phyloP scores from a whole-genome alignment of 1,140 invertebrate genomes.

The Diorhabda carinulata region DNA sequence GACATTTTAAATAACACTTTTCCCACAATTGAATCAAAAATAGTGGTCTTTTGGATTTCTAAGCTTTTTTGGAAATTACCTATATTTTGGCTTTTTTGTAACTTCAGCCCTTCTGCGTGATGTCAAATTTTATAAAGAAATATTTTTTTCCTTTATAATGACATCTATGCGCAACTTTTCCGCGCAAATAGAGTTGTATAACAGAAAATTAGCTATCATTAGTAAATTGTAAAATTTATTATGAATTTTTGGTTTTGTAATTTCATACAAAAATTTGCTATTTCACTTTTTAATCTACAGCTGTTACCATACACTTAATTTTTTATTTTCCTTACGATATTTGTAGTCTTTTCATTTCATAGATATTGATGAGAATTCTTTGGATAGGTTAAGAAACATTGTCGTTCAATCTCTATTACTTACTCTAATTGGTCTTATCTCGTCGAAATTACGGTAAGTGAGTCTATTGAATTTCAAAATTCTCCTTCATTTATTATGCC shows the following conservation, averaged over 20 bases:
- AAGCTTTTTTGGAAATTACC: no score
- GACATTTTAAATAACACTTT: background rate
- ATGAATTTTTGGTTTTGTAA: no score
- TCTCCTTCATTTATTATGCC: constrained; percentile 20
- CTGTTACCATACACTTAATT: background rate
- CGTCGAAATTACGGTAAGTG: constrained; percentile 12
- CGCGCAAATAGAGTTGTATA: no score
- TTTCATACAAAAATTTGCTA: no score
- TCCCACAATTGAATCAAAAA: background rate
- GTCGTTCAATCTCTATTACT: background rate
- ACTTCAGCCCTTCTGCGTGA: no score
- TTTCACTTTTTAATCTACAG: no score
- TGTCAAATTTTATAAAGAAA: no score
- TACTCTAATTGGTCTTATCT: constrained; percentile 12
- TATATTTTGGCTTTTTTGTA: no score
- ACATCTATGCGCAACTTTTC: no score
- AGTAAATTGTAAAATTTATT: no score
- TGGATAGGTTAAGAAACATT: background rate
- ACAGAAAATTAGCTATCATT: no score
- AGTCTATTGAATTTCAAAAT: constrained; percentile 17
- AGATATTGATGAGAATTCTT: background rate
- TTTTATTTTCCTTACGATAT: background rate
- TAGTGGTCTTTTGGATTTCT: background rate
- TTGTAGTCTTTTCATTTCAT: background rate
- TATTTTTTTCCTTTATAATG: no score